Conservation (phyloP, 2,888 invertebrate species). For the Isoperla grammatica region DNA sequence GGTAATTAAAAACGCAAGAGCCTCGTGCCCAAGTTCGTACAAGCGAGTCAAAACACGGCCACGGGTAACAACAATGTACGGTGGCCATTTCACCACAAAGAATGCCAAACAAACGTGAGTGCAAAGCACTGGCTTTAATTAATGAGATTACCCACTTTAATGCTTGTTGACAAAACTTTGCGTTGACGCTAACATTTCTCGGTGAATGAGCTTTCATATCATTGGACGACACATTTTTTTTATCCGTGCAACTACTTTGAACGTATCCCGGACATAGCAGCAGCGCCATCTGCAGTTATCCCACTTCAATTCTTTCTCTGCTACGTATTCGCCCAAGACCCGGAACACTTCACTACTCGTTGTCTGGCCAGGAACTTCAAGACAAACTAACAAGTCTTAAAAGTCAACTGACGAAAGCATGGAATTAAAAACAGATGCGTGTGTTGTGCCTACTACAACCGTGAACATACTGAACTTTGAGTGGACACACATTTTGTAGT, state of each 20-base stretch:
- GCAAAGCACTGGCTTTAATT: conserved; percentile 30
- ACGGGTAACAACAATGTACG: conserved; percentile 23
- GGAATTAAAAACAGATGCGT: too few relatives aligned
- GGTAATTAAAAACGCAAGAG: conserved; percentile 22
- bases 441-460: too few relatives aligned
- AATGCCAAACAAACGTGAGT: conserved; percentile 32
- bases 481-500: too few relatives aligned
- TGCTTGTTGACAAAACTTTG: too few relatives aligned
- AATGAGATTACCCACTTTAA: not conserved
- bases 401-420: too few relatives aligned
- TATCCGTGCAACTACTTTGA: conserved; percentile 29
- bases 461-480: too few relatives aligned
- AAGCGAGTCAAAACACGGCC: conserved; percentile 22
- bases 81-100: conserved; percentile 34
- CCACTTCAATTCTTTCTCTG: not conserved
- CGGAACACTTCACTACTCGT: conserved; percentile 28
- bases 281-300: conserved; percentile 30
- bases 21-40: conserved; percentile 23
- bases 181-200: conserved; percentile 29
- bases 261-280: conserved; percentile 29
- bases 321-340: conserved; percentile 6
- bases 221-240: conserved; percentile 30
- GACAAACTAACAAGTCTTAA: conserved; percentile 26
- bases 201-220: conserved; percentile 30
- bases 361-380: conserved; percentile 21